These are phyloP conservation scores for Esperia sulphurella DNA, from an alignment of 2,888 invertebrate species.

Conservation along the genomic window DNA sequence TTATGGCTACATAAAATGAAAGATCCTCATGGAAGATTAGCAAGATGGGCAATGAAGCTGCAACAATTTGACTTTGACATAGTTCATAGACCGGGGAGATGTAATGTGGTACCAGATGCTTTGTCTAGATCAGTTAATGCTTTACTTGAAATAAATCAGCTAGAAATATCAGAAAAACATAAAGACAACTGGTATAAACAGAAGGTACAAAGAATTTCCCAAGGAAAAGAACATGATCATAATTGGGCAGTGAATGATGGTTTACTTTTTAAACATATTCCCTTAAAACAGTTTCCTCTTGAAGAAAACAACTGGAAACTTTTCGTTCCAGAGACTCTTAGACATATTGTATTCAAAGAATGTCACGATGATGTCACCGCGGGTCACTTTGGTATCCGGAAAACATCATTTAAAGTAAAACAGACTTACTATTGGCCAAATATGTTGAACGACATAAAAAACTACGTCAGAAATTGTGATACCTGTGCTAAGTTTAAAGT, in stretches of 20 bases:
- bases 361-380: conserved; percentile 8
- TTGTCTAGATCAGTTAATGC: neutral
- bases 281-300: conserved; percentile 11
- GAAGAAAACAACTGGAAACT: conserved; percentile 12
- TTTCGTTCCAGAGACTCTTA: conserved; percentile 3
- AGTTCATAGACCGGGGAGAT: conserved; percentile 8
- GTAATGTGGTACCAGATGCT: conserved; percentile 10
- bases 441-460: conserved; percentile 7
- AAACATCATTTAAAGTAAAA: conserved; percentile 2
- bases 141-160: neutral
- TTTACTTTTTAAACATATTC: conserved; percentile 7
- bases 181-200: conserved; percentile 3
- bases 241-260: conserved; percentile 4
- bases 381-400: conserved; percentile 10
- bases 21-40: conserved; percentile 14
- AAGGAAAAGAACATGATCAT: neutral
- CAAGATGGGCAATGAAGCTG: conserved; percentile 12
- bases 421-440: conserved; percentile 13
- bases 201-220: neutral
- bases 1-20: conserved; percentile 14
- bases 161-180: neutral
- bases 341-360: conserved; percentile 6
- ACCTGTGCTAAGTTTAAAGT: conserved; percentile 10
- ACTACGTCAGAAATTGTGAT: conserved; percentile 10
- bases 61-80: conserved; percentile 16